Evolutionary conservation across 2,797 vertebrate species (phyloP).

Genomic region (Anguilla marmorata): DNA sequence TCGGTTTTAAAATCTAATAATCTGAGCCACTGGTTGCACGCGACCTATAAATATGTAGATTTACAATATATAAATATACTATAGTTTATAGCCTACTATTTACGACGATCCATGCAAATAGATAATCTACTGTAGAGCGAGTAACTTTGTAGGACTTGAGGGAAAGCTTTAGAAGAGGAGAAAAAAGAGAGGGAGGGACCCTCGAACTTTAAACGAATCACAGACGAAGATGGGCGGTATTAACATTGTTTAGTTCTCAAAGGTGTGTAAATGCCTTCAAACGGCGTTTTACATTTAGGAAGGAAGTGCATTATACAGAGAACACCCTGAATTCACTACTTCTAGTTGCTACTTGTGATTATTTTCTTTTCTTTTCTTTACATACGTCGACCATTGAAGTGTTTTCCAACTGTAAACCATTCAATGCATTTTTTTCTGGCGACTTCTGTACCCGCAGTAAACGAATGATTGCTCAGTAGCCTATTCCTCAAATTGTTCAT

Average conservation of each 20-base stretch:
- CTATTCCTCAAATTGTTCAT: background rate
- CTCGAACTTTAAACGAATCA: constrained; percentile 74
- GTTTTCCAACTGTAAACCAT: background rate
- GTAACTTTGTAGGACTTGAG: constrained; percentile 29
- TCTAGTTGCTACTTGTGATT: background rate
- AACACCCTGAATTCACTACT: background rate
- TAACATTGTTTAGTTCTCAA: constrained; percentile 34
- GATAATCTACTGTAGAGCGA: background rate
- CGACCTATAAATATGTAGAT: background rate
- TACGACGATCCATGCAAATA: background rate
- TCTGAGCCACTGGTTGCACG: background rate
- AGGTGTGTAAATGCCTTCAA: constrained; percentile 51
- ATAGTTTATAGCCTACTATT: background rate
- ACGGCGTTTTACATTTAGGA: background rate
- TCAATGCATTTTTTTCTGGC: background rate
- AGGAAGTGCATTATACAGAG: background rate
- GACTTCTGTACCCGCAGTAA: background rate
- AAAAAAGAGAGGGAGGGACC: constrained; percentile 54
- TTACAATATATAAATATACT: background rate
- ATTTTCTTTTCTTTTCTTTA: background rate
- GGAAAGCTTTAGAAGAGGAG: constrained; percentile 18
- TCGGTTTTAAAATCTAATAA: background rate
- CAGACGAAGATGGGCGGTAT: constrained; percentile 48
- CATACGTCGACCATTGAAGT: background rate
- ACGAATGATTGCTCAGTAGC: background rate